These are phyloP conservation scores for Phrynocephalus forsythii DNA, from an alignment of 2,797 vertebrate genomes.

Conservation along the genomic window DNA sequence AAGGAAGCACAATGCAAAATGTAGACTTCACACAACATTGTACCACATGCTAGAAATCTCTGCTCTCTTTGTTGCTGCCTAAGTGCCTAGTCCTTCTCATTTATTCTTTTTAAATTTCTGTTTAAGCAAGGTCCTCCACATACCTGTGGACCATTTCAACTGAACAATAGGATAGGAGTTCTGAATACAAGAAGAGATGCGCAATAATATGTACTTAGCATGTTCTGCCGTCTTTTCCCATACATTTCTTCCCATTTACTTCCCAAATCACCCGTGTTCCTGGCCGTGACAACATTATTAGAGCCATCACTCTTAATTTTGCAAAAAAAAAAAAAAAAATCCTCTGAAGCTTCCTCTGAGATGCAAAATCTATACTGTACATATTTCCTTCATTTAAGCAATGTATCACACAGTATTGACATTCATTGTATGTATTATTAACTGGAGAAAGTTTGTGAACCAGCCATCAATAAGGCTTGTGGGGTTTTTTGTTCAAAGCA, in stretches of 20 bases:
- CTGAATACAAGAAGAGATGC: not conserved
- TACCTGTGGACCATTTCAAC: not conserved
- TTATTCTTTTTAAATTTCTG: not conserved
- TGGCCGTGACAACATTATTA: not conserved
- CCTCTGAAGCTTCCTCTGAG: not conserved
- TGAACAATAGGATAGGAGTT: not conserved
- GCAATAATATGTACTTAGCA: not conserved
- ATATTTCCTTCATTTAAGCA: not conserved
- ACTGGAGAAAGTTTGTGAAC: not conserved
- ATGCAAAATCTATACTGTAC: not conserved
- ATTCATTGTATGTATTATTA: not conserved
- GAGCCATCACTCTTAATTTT: not conserved
- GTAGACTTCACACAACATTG: not conserved
- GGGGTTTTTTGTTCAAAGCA: not conserved
- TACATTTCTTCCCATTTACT: not conserved
- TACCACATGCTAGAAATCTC: not conserved
- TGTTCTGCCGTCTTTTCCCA: not conserved
- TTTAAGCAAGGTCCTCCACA: not conserved
- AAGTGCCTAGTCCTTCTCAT: not conserved
- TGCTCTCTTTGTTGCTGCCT: too few relatives aligned
- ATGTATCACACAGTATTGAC: not conserved
- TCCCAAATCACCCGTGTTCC: not conserved
- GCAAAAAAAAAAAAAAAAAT: not conserved
- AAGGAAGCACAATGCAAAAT: not conserved
- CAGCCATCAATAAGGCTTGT: not conserved